Conservation (phyloP, 2,113 vertebrate species). For the Corydoras maculifer region DNA sequence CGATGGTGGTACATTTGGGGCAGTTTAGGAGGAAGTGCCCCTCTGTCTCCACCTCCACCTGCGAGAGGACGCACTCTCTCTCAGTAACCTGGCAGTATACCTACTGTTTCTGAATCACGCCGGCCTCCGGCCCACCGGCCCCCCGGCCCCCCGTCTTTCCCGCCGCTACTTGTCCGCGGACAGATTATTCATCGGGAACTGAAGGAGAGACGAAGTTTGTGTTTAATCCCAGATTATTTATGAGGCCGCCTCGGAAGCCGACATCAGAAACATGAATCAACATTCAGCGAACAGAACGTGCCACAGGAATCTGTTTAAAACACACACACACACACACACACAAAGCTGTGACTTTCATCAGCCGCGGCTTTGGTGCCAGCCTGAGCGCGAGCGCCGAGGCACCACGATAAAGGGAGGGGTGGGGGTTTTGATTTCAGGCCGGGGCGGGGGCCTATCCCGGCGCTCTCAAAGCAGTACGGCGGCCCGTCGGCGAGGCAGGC, state of each 20-base stretch:
- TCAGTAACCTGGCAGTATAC: no score
- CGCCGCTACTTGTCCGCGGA: no score
- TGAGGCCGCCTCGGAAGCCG: constrained; percentile 1
- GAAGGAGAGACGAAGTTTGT: background rate
- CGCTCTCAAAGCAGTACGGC: constrained; percentile 37
- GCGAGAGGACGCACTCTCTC: background rate
- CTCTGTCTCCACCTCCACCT: background rate
- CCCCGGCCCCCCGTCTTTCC: no score
- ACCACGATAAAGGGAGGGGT: background rate
- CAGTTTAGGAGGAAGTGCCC: no score
- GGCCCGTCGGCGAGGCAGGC: constrained; percentile 37
- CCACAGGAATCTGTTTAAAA: constrained; percentile 11
- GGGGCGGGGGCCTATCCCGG: constrained; percentile 12
- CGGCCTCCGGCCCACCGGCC: no score
- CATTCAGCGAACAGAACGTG: background rate
- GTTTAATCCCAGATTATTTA: constrained; percentile 35
- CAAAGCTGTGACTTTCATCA: constrained; percentile 26
- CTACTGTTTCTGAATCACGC: no score
- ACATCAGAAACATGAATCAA: no score
- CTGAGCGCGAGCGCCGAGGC: background rate
- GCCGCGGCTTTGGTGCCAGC: constrained; percentile 22
- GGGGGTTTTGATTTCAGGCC: constrained; percentile 25
- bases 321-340: background rate
- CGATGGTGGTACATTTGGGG: background rate
- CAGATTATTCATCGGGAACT: no score